Evolutionary conservation across 1,140 invertebrate genomes (phyloP).

Genomic region (Proales similis): DNA sequence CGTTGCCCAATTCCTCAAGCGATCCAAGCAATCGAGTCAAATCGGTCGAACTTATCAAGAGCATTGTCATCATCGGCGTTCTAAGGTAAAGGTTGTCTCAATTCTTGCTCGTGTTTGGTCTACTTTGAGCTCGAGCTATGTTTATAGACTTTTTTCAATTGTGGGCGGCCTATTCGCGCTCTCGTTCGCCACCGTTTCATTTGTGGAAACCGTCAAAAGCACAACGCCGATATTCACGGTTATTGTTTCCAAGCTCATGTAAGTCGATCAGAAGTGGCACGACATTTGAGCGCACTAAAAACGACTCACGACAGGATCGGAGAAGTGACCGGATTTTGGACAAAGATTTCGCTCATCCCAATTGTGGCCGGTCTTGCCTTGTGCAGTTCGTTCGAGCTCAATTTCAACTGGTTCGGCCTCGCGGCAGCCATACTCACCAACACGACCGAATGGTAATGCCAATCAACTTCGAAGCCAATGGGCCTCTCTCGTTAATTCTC

Average conservation of each 20-base stretch:
- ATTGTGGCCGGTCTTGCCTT: slow-evolving; percentile 75
- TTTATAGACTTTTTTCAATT: slow-evolving; percentile 58
- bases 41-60: slow-evolving; percentile 66
- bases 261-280: slow-evolving; percentile 56
- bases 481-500: slow-evolving; percentile 39
- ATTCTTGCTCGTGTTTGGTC: neutral
- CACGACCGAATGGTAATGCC: slow-evolving; percentile 67
- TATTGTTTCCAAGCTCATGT: slow-evolving; percentile 63
- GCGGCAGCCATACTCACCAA: slow-evolving; percentile 71
- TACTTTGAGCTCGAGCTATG: neutral
- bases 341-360: slow-evolving; percentile 69
- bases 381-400: slow-evolving; percentile 73
- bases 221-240: slow-evolving; percentile 76
- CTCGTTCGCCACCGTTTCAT: slow-evolving; percentile 75
- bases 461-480: slow-evolving; percentile 10
- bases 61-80: slow-evolving; percentile 69
- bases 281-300: neutral
- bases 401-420: slow-evolving; percentile 70
- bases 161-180: slow-evolving; percentile 67
- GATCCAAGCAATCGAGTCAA: slow-evolving; percentile 46
- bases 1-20: slow-evolving; percentile 57
- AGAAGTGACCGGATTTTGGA: slow-evolving; percentile 67
- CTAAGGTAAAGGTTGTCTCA: slow-evolving; percentile 57
- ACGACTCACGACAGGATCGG: slow-evolving; percentile 50
- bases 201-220: slow-evolving; percentile 77